Evolutionary conservation across 2,797 vertebrate species (phyloP).

Genomic region (Amphiprion clarkii): DNA sequence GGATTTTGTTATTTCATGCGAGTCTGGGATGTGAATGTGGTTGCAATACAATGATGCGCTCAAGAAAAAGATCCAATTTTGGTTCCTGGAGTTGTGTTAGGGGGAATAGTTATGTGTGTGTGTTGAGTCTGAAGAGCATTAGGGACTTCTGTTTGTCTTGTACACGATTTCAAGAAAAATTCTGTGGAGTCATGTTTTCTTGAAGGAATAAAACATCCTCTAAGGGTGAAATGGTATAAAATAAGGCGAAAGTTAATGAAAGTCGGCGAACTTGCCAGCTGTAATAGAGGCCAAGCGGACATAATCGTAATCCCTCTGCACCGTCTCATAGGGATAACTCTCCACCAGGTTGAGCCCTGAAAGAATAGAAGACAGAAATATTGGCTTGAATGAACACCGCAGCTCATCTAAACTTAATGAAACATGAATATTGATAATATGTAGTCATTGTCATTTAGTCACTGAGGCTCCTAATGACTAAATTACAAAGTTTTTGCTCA

Average conservation of each 20-base stretch:
- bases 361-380: slow-evolving; percentile 30
- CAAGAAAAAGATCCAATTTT: slow-evolving; percentile 21
- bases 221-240: slow-evolving; percentile 29
- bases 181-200: neutral
- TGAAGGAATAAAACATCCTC: slow-evolving; percentile 22
- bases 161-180: slow-evolving; percentile 37
- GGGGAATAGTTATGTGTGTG: slow-evolving; percentile 29
- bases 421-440: slow-evolving; percentile 14
- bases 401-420: slow-evolving; percentile 1
- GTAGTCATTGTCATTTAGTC: slow-evolving; percentile 21
- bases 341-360: slow-evolving; percentile 91
- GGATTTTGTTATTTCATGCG: slow-evolving; percentile 27
- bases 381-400: neutral
- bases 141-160: slow-evolving; percentile 24
- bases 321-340: slow-evolving; percentile 90
- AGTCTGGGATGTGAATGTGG: slow-evolving; percentile 38
- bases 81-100: slow-evolving; percentile 25
- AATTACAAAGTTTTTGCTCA: slow-evolving; percentile 12
- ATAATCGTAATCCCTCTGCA: slow-evolving; percentile 90
- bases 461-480: neutral
- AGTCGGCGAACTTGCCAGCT: slow-evolving; percentile 84
- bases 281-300: slow-evolving; percentile 94
- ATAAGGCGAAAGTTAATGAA: slow-evolving; percentile 50
- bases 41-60: slow-evolving; percentile 24
- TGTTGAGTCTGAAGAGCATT: slow-evolving; percentile 28